These are phyloP conservation scores for Genyomyrus donnyi DNA, from an alignment of 2,113 vertebrate species.

Conservation along the genomic window DNA sequence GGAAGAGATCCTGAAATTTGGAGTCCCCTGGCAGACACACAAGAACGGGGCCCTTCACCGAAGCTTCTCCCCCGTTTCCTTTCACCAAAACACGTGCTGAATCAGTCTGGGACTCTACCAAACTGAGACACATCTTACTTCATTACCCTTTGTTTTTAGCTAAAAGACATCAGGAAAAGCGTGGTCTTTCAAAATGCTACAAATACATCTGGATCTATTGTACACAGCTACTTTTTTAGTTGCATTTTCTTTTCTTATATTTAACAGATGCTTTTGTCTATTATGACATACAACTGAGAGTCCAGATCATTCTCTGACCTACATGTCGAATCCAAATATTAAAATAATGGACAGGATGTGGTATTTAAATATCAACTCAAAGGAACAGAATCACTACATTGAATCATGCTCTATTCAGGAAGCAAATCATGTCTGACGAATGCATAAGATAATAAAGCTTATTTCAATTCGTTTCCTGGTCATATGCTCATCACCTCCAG, in stretches of 20 bases:
- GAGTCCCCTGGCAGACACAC: background rate
- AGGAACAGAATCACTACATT: background rate
- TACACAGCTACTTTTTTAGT: background rate
- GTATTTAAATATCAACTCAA: background rate
- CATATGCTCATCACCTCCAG: background rate
- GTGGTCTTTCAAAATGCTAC: background rate
- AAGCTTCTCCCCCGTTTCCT: background rate
- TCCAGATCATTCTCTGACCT: background rate
- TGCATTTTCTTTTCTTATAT: background rate
- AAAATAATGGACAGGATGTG: background rate
- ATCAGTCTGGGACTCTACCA: background rate
- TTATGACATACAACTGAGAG: background rate
- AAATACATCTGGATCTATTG: background rate
- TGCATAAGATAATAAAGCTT: background rate
- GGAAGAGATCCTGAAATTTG: background rate
- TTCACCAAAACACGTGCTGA: background rate
- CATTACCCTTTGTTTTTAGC: background rate
- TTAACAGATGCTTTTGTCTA: background rate
- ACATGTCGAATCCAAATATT: background rate
- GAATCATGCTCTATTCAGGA: background rate
- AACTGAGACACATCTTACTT: background rate
- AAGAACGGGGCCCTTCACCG: no score
- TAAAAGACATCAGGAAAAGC: background rate
- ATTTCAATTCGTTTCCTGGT: background rate
- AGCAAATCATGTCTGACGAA: background rate